phyloP scores from a whole-genome alignment of 2,888 invertebrate species.

The Ernsta delagoae region DNA sequence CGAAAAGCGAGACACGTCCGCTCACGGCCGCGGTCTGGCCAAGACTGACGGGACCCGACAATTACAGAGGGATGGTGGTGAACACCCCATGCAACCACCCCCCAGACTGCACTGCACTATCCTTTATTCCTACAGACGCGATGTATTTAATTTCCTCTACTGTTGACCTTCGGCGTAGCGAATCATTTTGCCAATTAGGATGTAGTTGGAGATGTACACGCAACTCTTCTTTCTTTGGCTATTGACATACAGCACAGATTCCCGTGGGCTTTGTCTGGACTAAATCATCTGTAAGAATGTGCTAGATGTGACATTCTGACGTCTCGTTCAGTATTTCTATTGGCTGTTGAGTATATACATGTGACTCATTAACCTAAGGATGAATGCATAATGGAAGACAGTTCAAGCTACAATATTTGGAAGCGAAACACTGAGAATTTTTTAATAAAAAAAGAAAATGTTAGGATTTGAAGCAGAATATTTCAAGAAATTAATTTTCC shows the following conservation, averaged over 20 bases:
- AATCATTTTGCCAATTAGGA: constrained; percentile 53
- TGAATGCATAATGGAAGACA: neutral
- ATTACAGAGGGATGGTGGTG: constrained; percentile 44
- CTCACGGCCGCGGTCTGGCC: constrained; percentile 49
- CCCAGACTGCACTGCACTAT: constrained; percentile 51
- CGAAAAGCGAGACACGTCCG: constrained; percentile 39
- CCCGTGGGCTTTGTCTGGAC: neutral
- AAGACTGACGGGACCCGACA: constrained; percentile 57
- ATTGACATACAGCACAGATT: neutral
- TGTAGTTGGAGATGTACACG: constrained; percentile 26
- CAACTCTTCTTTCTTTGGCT: neutral
- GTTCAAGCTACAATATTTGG: no score
- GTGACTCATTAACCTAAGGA: neutral
- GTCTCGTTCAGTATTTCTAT: constrained; percentile 12
- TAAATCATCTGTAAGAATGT: constrained; percentile 25
- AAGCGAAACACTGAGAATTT: no score
- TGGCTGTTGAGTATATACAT: neutral
- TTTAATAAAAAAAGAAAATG: no score
- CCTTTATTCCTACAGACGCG: constrained; percentile 44
- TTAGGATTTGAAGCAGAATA: no score
- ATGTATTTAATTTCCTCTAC: constrained; percentile 58
- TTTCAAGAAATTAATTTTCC: no score
- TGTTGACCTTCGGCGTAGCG: constrained; percentile 62
- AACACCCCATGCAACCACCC: constrained; percentile 50
- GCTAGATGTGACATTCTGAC: constrained; percentile 20